These are phyloP conservation scores for Corella eumyota DNA, from an alignment of 23 tunicate genomes.

Conservation along the genomic window DNA sequence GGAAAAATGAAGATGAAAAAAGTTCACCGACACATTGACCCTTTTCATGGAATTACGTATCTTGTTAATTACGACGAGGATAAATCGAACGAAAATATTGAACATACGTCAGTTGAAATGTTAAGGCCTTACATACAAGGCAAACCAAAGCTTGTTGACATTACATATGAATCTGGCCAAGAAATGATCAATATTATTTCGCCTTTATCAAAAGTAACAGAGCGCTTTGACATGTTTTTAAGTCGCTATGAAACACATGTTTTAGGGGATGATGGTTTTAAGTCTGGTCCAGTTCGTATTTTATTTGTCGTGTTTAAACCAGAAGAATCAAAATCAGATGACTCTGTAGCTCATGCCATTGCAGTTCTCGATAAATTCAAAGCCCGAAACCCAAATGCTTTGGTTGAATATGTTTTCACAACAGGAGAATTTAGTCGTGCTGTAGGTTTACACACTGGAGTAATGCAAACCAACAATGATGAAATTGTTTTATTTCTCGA, in stretches of 20 bases:
- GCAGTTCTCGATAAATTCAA: constrained; percentile 35
- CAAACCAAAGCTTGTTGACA: constrained; percentile 37
- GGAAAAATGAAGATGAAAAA: constrained; percentile 14
- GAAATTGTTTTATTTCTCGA: constrained; percentile 70
- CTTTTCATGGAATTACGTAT: constrained; percentile 60
- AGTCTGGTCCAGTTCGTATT: constrained; percentile 30
- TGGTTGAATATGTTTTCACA: constrained; percentile 40
- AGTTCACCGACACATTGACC: constrained; percentile 30
- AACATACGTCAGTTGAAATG: constrained; percentile 16
- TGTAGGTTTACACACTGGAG: constrained; percentile 62
- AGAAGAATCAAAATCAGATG: constrained; percentile 5
- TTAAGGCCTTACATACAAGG: constrained; percentile 30
- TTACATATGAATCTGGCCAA: constrained; percentile 7
- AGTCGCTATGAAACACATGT: constrained; percentile 36
- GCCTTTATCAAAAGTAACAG: constrained; percentile 64
- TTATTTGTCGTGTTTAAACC: constrained; percentile 51
- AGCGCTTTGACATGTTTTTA: constrained; percentile 43
- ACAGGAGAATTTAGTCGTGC: constrained; percentile 74
- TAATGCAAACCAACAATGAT: constrained; percentile 26
- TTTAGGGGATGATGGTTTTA: neutral
- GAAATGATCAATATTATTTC: constrained; percentile 57
- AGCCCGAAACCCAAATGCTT: constrained; percentile 32
- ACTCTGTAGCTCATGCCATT: constrained; percentile 16
- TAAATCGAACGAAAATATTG: neutral
- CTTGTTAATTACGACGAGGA: constrained; percentile 31